Base-by-base conservation (phyloP, 2,113 vertebrate genomes). In the Romanogobio albipinnatus region DNA sequence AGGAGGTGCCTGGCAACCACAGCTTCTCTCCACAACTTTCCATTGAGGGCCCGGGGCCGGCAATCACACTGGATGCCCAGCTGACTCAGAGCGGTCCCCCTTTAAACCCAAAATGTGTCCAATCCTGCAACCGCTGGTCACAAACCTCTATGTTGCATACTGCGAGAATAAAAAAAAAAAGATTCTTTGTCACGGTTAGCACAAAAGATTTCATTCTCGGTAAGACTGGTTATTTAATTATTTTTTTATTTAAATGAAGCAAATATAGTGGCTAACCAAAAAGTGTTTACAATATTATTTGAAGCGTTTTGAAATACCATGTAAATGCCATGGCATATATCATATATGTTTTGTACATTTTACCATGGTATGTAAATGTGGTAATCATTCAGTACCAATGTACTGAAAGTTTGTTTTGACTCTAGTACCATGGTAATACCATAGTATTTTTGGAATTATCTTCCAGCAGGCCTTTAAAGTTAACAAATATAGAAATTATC, bases 1-100 rank as follows among this genome's bases (percentile, higher is more conserved):
- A 94, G 94, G 94, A 95, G 94, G 93, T 68, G 93, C 92, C 91
- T 94, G 93, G 93, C 93, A 95, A 94, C 91, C 90, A 83, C 91
- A 90, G 90, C 89, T 91, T 92, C 77, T 88, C 87, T 90, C 89
- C 92, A 89, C 90, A 93, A 93, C 90, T 91, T 94, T 90, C 91
- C 89, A 89, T 90, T 91, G 92, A 92, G 92, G 92, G 92, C 88
- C 83, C 82, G 53, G 90, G 92, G 91, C 92, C 90, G 81, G 81
- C 81, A 82, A 82, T 82, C 81, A 82, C 66, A 71, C 66, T 70
- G 66, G 81, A 82, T 82, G 81, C 90, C 91, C 91, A 92, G 90
- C 91, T 87, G 92, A 90, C 90, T 90, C 88, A 75, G 86, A 87
- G 83, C 70, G 53, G 74, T 74, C 77, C 92, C 91, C 90, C 91